phyloP scores from a whole-genome alignment of 1,140 invertebrate genomes.

The Melitaea cinxia region DNA sequence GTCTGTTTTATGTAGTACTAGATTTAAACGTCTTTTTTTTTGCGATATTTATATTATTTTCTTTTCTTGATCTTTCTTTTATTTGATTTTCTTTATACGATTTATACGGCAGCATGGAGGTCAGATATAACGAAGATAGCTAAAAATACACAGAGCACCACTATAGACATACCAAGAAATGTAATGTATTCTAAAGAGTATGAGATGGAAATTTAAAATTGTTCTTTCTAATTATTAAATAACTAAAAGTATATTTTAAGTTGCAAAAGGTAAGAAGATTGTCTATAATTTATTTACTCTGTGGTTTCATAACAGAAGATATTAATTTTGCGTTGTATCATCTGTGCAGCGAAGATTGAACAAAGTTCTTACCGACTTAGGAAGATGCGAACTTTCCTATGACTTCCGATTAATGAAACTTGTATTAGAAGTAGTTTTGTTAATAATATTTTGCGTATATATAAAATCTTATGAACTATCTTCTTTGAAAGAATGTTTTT shows the following conservation, averaged over 20 bases:
- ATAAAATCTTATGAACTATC: not conserved
- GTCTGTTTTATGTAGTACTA: no score
- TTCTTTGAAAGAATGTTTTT: not conserved
- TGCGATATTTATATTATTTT: no score
- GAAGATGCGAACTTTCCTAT: not conserved
- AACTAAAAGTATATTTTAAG: not conserved
- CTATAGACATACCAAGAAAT: no score
- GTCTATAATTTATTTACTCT: constrained; percentile 14
- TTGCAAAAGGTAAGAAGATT: not conserved
- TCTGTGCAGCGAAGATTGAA: constrained; percentile 26
- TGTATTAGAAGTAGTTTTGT: constrained; percentile 1
- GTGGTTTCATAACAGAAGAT: constrained; percentile 11
- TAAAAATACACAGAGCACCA: no score
- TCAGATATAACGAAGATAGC: no score
- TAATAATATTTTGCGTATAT: not conserved
- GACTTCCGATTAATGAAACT: constrained; percentile 10
- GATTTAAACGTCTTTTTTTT: no score
- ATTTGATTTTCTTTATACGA: no score
- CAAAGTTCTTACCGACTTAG: constrained; percentile 16
- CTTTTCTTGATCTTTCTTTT: no score
- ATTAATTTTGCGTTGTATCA: constrained; percentile 30
- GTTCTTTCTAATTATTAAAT: no score
- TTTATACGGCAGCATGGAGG: no score
- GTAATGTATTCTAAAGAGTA: no score
- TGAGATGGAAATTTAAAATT: no score